Conservation (phyloP, 2,797 vertebrate genomes). For the Triplophysa bombifrons region DNA sequence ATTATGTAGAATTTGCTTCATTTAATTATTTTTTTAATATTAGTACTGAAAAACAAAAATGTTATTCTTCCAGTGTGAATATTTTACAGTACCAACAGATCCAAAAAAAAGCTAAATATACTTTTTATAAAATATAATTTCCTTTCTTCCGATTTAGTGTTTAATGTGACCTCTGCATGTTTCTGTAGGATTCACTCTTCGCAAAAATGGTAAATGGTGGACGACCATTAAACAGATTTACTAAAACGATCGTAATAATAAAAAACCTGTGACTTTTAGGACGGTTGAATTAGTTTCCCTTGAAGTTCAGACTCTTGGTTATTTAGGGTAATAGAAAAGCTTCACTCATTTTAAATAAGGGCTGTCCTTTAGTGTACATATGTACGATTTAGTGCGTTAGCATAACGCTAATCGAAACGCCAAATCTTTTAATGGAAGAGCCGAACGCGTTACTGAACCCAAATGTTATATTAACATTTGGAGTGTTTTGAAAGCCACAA, state of each 20-base stretch:
- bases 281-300: not conserved
- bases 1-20: too few species aligned
- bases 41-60: too few species aligned
- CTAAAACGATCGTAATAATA: not conserved
- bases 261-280: not conserved
- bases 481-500: conserved; percentile 46
- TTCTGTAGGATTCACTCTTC: not conserved
- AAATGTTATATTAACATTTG: conserved; percentile 81
- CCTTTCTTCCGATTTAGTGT: not conserved
- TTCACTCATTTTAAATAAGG: conserved; percentile 72
- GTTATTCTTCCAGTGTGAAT: too few species aligned
- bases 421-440: conserved; percentile 45
- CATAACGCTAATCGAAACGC: conserved; percentile 63
- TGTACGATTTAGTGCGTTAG: conserved; percentile 67
- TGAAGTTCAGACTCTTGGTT: not conserved
- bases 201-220: not conserved
- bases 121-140: not conserved
- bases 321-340: conserved; percentile 43
- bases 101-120: too few species aligned
- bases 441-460: conserved; percentile 60
- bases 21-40: too few species aligned
- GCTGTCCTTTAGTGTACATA: conserved; percentile 69
- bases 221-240: not conserved
- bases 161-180: not conserved
- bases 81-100: too few species aligned